Percentiles rank a stretch among this genome's conserved stretches.
These are phyloP conservation scores for Isotomurus palustris DNA, from an alignment of 2,888 invertebrate genomes.

Conservation along the genomic window DNA sequence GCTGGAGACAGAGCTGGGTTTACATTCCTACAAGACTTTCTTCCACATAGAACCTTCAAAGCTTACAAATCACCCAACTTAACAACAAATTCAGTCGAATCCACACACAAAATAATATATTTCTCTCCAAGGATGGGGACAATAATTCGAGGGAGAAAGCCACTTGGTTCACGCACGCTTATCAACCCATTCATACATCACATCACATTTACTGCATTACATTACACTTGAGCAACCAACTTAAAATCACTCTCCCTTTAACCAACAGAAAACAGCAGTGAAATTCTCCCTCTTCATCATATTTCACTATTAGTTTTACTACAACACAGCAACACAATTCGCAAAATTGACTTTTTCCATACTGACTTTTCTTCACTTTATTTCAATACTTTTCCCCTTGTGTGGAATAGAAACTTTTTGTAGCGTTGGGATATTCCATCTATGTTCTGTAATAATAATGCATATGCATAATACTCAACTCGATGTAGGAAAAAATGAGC, in stretches of 20 bases:
- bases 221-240: constrained; percentile 8
- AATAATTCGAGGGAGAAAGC: background rate
- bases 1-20: too few relatives aligned
- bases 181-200: background rate
- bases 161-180: background rate
- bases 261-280: background rate
- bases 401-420: too few relatives aligned
- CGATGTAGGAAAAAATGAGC: background rate
- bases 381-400: too few relatives aligned
- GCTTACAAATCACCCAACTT: too few relatives aligned
- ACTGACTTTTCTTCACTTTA: constrained; percentile 7
- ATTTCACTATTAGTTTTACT: constrained; percentile 13
- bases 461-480: background rate
- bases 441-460: background rate
- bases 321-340: constrained; percentile 43
- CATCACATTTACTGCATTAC: background rate
- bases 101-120: too few relatives aligned
- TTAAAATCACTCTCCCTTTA: constrained; percentile 5
- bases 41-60: too few relatives aligned
- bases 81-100: too few relatives aligned
- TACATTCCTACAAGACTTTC: too few relatives aligned
- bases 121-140: too few relatives aligned
- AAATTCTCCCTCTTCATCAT: constrained; percentile 1
- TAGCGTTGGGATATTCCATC: background rate
- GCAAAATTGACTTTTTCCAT: constrained; percentile 43